Percentiles rank a stretch among this genome's conserved stretches.
Conservation (phyloP, 1,140 invertebrate species). For the Cataglyphis hispanica region DNA sequence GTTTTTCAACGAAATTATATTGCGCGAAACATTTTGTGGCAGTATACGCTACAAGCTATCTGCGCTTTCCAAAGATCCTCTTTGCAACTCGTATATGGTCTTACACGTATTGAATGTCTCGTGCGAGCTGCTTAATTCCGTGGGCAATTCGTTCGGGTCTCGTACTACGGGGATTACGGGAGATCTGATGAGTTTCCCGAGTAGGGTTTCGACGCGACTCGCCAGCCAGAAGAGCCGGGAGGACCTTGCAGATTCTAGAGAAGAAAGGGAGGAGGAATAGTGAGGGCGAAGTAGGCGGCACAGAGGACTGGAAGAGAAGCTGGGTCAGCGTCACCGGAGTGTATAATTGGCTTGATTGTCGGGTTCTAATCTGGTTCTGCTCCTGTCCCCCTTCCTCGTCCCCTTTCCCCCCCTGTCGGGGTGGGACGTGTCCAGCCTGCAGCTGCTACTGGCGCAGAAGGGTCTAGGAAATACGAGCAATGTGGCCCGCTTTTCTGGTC, state of each 20-base stretch:
- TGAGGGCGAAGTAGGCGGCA: constrained; percentile 70
- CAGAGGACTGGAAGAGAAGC: constrained; percentile 77
- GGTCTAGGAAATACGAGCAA: constrained; percentile 66
- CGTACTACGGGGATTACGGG: constrained; percentile 83
- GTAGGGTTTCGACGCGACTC: constrained; percentile 76
- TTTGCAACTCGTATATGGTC: constrained; percentile 23
- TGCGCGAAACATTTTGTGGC: constrained; percentile 9
- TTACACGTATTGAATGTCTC: constrained; percentile 65
- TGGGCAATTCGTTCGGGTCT: constrained; percentile 82
- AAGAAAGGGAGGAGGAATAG: constrained; percentile 77
- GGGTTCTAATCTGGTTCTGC: constrained; percentile 84
- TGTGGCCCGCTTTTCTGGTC: constrained; percentile 70
- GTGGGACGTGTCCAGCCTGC: constrained; percentile 73
- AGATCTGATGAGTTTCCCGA: constrained; percentile 84
- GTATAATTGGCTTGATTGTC: constrained; percentile 86
- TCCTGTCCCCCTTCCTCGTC: constrained; percentile 78
- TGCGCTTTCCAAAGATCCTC: constrained; percentile 38
- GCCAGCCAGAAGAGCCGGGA: constrained; percentile 79
- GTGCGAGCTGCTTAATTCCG: constrained; percentile 80
- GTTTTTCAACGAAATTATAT: constrained; percentile 25
- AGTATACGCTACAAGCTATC: background rate
- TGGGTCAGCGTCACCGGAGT: constrained; percentile 85
- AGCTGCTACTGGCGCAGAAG: constrained; percentile 48
- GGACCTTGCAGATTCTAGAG: constrained; percentile 73
- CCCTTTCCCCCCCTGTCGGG: constrained; percentile 80